Conservation (phyloP, 2,888 invertebrate species). For the Helleia helle region DNA sequence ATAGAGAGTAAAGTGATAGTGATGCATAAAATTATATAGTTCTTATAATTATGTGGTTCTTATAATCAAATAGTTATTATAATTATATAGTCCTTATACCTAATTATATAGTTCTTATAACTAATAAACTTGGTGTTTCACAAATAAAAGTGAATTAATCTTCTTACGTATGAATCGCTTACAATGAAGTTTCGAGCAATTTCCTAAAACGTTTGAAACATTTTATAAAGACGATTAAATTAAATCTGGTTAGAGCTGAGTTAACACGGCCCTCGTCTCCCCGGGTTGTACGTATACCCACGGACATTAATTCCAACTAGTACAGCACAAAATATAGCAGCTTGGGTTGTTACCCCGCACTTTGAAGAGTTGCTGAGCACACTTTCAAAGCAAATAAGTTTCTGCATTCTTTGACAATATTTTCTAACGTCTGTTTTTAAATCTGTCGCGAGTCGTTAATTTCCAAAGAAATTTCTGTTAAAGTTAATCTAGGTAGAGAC, state of each 20-base stretch:
- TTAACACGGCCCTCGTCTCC: conserved; percentile 27
- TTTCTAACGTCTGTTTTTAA: not conserved
- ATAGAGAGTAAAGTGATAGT: too few relatives aligned
- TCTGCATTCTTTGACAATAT: not conserved
- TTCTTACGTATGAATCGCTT: not conserved
- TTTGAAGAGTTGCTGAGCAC: conserved; percentile 2
- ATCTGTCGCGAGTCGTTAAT: not conserved
- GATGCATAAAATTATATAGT: too few relatives aligned
- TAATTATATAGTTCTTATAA: too few relatives aligned
- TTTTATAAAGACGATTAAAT: conserved; percentile 3
- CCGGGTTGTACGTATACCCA: conserved; percentile 25
- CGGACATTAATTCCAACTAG: conserved; percentile 26
- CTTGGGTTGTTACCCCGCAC: conserved; percentile 7
- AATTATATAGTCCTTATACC: too few relatives aligned
- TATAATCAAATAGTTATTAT: too few relatives aligned
- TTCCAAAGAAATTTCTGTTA: too few relatives aligned
- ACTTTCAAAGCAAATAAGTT: conserved; percentile 5
- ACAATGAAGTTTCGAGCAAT: not conserved
- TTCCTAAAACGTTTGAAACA: not conserved
- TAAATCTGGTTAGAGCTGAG: conserved; percentile 25
- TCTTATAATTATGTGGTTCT: too few relatives aligned
- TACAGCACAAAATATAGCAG: conserved; percentile 21
- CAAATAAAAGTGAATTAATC: too few relatives aligned
- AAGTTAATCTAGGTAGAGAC: too few relatives aligned
- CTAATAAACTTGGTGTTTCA: too few relatives aligned